Evolutionary conservation across 2,888 invertebrate species (phyloP).

Genomic region (Boloria euphrosyne): DNA sequence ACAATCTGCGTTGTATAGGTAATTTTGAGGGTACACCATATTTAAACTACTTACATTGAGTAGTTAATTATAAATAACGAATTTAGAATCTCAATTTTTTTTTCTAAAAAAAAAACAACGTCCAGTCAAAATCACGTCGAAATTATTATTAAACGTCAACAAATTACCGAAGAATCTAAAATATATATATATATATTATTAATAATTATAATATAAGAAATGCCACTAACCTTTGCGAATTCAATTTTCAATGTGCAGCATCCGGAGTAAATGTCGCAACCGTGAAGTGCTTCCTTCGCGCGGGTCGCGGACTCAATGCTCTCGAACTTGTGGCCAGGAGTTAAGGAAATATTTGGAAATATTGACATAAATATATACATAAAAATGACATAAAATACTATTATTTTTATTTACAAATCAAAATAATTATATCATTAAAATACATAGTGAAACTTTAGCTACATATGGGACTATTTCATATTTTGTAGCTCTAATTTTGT

Average conservation of each 20-base stretch:
- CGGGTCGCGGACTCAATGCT: slow-evolving; percentile 95
- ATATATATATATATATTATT: background rate
- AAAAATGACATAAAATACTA: background rate
- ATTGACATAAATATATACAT: slow-evolving; percentile 2
- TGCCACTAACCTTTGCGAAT: slow-evolving; percentile 95
- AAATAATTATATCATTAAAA: background rate
- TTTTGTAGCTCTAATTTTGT: too few species aligned
- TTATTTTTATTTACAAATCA: background rate
- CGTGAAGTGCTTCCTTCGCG: slow-evolving; percentile 97
- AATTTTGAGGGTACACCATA: too few species aligned
- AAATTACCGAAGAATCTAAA: too few species aligned
- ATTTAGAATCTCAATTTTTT: too few species aligned
- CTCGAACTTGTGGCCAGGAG: slow-evolving; percentile 89
- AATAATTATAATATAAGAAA: background rate
- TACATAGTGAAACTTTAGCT: too few species aligned
- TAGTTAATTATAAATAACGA: too few species aligned
- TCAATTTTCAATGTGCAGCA: slow-evolving; percentile 99
- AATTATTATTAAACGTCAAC: too few species aligned
- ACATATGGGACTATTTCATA: too few species aligned
- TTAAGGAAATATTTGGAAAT: slow-evolving; percentile 76
- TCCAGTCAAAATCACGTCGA: too few species aligned
- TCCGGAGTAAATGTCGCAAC: slow-evolving; percentile 99
- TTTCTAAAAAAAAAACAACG: too few species aligned
- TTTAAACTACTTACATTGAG: too few species aligned
- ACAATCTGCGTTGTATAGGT: too few species aligned